A percentile compares a stretch with the other conserved stretches of the same genome.
Evolutionary conservation across 92 coral and sea anemone genomes (phyloP).

Genomic region (Desmophyllum pertusum): DNA sequence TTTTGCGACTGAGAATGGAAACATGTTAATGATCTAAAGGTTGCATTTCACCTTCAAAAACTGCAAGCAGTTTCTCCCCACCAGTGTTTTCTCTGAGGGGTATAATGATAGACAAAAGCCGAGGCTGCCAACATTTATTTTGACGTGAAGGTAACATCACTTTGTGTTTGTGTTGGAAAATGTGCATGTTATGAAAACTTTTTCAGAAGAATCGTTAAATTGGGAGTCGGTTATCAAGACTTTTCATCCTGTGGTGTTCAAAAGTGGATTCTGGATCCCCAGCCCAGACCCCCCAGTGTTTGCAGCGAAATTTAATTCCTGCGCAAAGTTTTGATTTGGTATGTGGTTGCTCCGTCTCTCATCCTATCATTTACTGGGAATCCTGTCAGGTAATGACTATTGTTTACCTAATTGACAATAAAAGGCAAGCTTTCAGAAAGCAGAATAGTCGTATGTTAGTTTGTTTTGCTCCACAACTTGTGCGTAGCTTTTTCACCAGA

Average conservation of each 20-base stretch:
- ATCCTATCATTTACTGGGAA: neutral
- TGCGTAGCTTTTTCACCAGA: neutral
- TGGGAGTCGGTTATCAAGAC: neutral
- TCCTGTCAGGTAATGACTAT: neutral
- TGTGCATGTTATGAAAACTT: neutral
- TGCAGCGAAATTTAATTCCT: neutral
- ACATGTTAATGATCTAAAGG: neutral
- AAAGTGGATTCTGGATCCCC: neutral
- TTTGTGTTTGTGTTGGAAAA: neutral
- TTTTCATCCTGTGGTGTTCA: neutral
- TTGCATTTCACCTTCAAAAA: neutral
- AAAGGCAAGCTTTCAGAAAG: no score
- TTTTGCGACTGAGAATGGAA: neutral
- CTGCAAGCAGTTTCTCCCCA: neutral
- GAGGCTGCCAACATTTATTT: neutral
- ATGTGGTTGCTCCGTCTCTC: neutral
- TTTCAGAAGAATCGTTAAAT: conserved; percentile 9
- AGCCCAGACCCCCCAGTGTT: neutral
- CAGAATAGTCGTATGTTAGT: no score
- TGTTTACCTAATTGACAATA: neutral
- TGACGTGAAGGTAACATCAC: neutral
- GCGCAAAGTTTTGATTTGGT: neutral
- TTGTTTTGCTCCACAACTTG: neutral
- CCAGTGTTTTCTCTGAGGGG: neutral
- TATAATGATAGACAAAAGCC: neutral